Percentiles rank a stretch among this genome's conserved stretches.
These are phyloP conservation scores for Cepphus grylle DNA, from an alignment of 2,113 vertebrate genomes.

Conservation along the genomic window DNA sequence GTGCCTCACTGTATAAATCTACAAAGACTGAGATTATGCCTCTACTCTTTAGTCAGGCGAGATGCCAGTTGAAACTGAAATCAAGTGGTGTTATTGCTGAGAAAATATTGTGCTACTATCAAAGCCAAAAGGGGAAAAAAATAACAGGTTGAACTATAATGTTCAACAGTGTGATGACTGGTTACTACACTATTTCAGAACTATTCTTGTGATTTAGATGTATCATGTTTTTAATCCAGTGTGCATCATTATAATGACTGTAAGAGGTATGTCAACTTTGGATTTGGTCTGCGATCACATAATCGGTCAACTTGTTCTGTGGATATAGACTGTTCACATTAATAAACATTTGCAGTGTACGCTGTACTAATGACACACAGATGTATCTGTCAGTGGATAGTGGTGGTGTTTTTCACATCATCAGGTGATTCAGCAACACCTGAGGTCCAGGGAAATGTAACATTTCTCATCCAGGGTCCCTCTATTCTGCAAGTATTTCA, in stretches of 20 bases:
- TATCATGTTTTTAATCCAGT: not conserved
- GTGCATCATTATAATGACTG: not conserved
- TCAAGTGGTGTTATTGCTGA: not conserved
- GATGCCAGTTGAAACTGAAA: constrained; percentile 22
- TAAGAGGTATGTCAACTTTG: not conserved
- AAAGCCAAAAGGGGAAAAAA: constrained; percentile 1
- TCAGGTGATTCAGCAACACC: not conserved
- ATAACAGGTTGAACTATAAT: not conserved
- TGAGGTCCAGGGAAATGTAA: not conserved
- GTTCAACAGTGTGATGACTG: not conserved
- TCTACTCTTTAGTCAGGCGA: not conserved
- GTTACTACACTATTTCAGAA: not conserved
- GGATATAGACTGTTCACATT: not conserved
- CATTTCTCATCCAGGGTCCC: not conserved
- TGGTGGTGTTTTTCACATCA: not conserved
- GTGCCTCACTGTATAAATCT: constrained; percentile 6
- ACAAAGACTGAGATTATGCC: not conserved
- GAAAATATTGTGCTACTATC: constrained; percentile 28
- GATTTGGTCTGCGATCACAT: not conserved
- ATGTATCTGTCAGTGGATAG: not conserved
- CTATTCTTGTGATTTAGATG: not conserved
- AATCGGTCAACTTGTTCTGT: not conserved
- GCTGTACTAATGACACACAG: not conserved
- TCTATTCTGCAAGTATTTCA: not conserved
- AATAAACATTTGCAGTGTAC: not conserved